Base-by-base conservation (phyloP, 2,888 invertebrate species). In the Cosmia pyralina region DNA sequence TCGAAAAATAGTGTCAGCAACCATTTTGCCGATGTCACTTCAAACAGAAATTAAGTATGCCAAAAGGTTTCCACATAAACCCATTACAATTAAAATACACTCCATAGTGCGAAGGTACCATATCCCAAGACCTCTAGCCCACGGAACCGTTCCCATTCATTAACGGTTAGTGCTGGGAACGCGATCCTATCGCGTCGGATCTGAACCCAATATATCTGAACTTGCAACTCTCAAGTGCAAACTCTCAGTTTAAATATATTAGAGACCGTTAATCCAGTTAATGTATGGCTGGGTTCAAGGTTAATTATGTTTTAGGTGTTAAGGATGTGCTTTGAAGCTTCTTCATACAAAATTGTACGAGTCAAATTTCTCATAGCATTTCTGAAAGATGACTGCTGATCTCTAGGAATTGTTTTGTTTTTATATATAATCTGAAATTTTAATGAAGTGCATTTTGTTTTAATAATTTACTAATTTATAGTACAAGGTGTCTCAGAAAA, bases 161-260 rank as follows among this genome's bases (percentile, higher is more conserved):
- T 82, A 82, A 80, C 84, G 71, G 58, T 81, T 73, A 83, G 13
- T 55, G 58, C n/a, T 67, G 80, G 81, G 84, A 81, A 81, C 71
- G 83, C 58, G 81, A 81, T 83, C 83, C 81, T 81, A 81, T 81
- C 81, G 55, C 17, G 4, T 10, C 4, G 5, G 38, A 81, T 81
- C 81, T 81, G 75, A 75, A 81, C 81, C 75, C 57, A 83, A 81
- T 81, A 79, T 71, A 81, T 83, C 58, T 83, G 81, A 79, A 83
- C 83, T 70, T 68, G 80, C 70, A 67, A 83, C 81, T 79, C 67
- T 67, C 28, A 52, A 78, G 75, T 79, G 83, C 66, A 66, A 71
- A 83, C 67, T 62, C 64, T 59, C 62, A 59, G 73, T 71, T 70
- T 53, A 64, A 64, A 55, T 81, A 71, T 83, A 83, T 74, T 70